Conservation (phyloP, 35 echinoderm and acorn worm species). For the Lytechinus pictus region DNA sequence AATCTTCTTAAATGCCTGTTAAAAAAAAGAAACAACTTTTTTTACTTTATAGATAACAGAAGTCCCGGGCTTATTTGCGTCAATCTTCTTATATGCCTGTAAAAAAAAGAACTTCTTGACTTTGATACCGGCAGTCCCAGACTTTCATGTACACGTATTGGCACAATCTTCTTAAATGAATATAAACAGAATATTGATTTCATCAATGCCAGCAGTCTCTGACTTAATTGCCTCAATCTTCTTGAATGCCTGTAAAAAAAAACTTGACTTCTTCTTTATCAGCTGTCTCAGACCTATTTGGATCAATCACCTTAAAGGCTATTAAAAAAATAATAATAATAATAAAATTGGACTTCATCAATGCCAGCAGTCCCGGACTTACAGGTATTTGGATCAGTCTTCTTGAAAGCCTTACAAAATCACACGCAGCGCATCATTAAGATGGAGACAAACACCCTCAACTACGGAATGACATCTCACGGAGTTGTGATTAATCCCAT, state of each 20-base stretch:
- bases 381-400: slow-evolving; percentile 71
- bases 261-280: slow-evolving; percentile 81
- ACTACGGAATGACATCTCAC: too few relatives aligned
- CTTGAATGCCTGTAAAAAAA: slow-evolving; percentile 76
- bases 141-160: slow-evolving; percentile 71
- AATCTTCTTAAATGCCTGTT: slow-evolving; percentile 90
- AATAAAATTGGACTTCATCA: slow-evolving; percentile 90
- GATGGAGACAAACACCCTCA: too few relatives aligned
- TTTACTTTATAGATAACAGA: slow-evolving; percentile 79
- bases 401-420: slow-evolving; percentile 60
- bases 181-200: slow-evolving; percentile 50
- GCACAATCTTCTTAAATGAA: slow-evolving; percentile 77
- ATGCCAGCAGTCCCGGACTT: slow-evolving; percentile 86
- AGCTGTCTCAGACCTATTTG: slow-evolving; percentile 88
- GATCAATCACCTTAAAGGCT: slow-evolving; percentile 93
- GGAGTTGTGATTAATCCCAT: too few relatives aligned
- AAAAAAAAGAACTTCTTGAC: slow-evolving; percentile 76
- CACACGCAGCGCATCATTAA: too few relatives aligned
- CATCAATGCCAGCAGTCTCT: slow-evolving; percentile 76
- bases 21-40: slow-evolving; percentile 72
- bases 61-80: slow-evolving; percentile 94
- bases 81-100: slow-evolving; percentile 90
- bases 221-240: slow-evolving; percentile 96
- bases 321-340: slow-evolving; percentile 27
- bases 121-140: slow-evolving; percentile 79